A percentile compares a stretch with the other conserved stretches of the same genome.
phyloP scores from a whole-genome alignment of 2,113 vertebrate species.

The Melanocharis versteri region DNA sequence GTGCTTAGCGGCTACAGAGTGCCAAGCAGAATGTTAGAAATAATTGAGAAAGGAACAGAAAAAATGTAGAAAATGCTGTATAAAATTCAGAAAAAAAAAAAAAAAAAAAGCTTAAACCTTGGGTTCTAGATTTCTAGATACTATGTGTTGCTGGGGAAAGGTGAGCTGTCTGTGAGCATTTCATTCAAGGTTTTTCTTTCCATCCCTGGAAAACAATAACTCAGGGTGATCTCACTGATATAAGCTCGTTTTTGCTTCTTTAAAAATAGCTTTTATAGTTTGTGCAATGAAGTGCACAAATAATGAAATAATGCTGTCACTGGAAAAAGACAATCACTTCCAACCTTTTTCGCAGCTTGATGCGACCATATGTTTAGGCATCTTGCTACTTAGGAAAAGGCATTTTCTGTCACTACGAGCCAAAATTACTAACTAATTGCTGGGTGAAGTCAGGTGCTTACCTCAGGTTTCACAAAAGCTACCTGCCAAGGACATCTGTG shows the following conservation, averaged over 20 bases:
- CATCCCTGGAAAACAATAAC: neutral
- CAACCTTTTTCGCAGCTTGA: neutral
- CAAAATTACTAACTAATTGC: neutral
- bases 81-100: neutral
- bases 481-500: neutral
- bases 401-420: accelerated
- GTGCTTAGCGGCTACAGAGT: neutral
- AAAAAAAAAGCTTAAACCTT: neutral
- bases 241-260: neutral
- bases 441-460: neutral
- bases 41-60: neutral
- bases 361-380: neutral
- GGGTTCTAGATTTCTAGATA: neutral
- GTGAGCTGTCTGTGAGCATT: neutral
- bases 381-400: neutral
- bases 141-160: neutral
- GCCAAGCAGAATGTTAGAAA: neutral
- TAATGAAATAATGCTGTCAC: neutral
- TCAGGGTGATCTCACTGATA: neutral
- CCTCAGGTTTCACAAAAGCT: neutral
- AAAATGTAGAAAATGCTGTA: neutral
- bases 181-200: neutral
- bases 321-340: neutral
- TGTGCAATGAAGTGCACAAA: neutral
- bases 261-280: neutral